These are phyloP conservation scores for Triops cancriformis DNA, from an alignment of 1,140 invertebrate species.

Conservation along the genomic window DNA sequence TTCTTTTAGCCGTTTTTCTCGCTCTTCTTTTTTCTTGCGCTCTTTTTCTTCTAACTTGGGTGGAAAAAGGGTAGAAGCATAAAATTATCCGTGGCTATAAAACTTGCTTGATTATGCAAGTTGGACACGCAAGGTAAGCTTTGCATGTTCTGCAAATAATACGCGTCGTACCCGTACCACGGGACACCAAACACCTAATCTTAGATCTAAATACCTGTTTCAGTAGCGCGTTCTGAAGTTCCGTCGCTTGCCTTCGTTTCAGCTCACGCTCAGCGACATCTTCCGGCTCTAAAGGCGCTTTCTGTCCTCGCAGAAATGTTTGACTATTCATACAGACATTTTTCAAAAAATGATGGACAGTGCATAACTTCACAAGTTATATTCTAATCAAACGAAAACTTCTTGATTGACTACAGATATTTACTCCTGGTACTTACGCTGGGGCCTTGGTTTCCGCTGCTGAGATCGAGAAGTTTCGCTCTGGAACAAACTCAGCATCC, in stretches of 20 bases:
- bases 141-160: background rate
- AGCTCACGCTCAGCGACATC: slow-evolving; percentile 20
- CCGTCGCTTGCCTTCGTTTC: slow-evolving; percentile 24
- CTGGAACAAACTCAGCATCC: background rate
- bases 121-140: background rate
- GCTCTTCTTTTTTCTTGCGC: slow-evolving; percentile 19
- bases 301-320: slow-evolving; percentile 27
- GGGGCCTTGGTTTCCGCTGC: background rate
- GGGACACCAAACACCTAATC: background rate
- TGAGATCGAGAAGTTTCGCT: background rate
- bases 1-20: slow-evolving; percentile 11
- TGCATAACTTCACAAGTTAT: background rate
- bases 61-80: background rate
- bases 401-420: too few species aligned
- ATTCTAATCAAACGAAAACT: too few species aligned
- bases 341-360: background rate
- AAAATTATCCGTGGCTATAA: background rate
- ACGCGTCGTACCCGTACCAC: background rate
- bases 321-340: background rate
- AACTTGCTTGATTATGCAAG: background rate
- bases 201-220: slow-evolving; percentile 17
- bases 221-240: slow-evolving; percentile 21
- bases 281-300: slow-evolving; percentile 22
- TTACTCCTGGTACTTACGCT: background rate
- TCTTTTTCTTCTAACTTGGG: slow-evolving; percentile 25